phyloP scores from a whole-genome alignment of 1,140 invertebrate species.

The Drosophila equinoxialis region DNA sequence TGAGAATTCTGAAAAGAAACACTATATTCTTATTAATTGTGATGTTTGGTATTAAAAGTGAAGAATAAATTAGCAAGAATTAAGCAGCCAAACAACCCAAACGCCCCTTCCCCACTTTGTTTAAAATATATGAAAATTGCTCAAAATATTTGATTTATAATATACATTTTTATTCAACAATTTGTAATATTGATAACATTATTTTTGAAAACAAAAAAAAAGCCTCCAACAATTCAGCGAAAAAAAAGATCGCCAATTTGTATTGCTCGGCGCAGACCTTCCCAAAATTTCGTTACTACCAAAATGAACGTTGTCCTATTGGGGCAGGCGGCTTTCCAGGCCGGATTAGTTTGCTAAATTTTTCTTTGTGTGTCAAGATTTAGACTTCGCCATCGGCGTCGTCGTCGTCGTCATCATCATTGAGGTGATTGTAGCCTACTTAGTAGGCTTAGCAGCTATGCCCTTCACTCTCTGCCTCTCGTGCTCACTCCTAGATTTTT shows the following conservation, averaged over 20 bases:
- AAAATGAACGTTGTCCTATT: background rate
- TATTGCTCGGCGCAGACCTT: background rate
- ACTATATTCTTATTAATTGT: too few species aligned
- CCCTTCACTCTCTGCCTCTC: conserved; percentile 18
- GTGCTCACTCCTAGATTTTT: conserved; percentile 50
- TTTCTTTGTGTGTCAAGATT: conserved; percentile 39
- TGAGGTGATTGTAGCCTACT: conserved; percentile 22
- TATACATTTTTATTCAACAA: background rate
- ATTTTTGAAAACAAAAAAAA: background rate
- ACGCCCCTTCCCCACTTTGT: too few species aligned
- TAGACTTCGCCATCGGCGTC: conserved; percentile 50
- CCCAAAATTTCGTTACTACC: background rate
- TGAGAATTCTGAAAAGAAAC: background rate
- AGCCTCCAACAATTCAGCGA: background rate
- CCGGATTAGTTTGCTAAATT: conserved; percentile 52
- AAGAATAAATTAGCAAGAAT: too few species aligned
- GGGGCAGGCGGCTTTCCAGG: conserved; percentile 63
- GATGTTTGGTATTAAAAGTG: too few species aligned
- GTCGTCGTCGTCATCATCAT: too few species aligned
- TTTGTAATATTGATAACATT: conserved; percentile 1
- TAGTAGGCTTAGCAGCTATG: conserved; percentile 17
- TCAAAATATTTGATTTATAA: conserved; percentile 8
- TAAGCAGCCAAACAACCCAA: too few species aligned
- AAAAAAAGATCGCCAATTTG: background rate
- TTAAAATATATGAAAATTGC: too few species aligned